Percentiles rank a stretch among this genome's conserved stretches.
phyloP scores from a whole-genome alignment of 2,797 vertebrate species.

The Euthynnus affinis region DNA sequence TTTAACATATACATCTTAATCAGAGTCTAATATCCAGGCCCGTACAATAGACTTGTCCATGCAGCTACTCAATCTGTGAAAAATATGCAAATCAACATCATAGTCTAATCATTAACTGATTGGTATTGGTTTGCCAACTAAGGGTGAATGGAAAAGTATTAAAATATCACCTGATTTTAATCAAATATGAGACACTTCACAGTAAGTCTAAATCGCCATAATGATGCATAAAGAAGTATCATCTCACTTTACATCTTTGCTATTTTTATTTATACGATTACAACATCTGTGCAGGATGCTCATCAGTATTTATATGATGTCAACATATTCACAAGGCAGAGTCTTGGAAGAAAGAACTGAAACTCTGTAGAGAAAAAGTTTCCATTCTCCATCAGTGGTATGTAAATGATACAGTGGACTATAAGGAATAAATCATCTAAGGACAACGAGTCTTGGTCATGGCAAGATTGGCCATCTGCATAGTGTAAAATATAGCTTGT shows the following conservation, averaged over 20 bases:
- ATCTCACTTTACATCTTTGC: not conserved
- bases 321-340: not conserved
- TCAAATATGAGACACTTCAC: not conserved
- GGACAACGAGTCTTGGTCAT: slow-evolving; percentile 13
- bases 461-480: slow-evolving; percentile 36
- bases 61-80: too few species aligned
- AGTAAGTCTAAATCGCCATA: not conserved
- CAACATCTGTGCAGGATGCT: not conserved
- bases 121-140: too few species aligned
- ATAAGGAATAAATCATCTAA: slow-evolving; percentile 27
- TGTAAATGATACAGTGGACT: not conserved
- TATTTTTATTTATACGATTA: not conserved
- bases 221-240: not conserved
- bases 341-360: not conserved
- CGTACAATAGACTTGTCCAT: too few species aligned
- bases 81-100: too few species aligned
- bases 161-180: not conserved
- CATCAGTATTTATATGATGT: too few species aligned
- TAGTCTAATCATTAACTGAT: too few species aligned
- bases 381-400: not conserved
- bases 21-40: too few species aligned
- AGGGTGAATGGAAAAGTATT: not conserved
- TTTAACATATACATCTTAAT: too few species aligned
- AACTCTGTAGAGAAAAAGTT: not conserved
- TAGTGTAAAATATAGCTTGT: slow-evolving; percentile 26